Conservation (phyloP, 2,113 vertebrate genomes). For the Acrocephalus arundinaceus region DNA sequence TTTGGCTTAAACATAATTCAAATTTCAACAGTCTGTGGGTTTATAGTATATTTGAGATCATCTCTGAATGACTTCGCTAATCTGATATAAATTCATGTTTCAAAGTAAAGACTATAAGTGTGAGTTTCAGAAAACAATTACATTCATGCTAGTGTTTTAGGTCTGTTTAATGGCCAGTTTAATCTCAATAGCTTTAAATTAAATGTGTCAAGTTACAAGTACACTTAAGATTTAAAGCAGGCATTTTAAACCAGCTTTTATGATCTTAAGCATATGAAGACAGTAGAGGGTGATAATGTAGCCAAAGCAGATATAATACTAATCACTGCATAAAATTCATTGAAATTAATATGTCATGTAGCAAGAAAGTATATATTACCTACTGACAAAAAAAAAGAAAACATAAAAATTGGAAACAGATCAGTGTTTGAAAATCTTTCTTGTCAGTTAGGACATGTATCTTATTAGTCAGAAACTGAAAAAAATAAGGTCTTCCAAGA, state of each 20-base stretch:
- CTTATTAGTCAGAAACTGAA: neutral
- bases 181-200: neutral
- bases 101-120: neutral
- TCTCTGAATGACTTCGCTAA: neutral
- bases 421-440: neutral
- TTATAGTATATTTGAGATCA: slow-evolving; percentile 12
- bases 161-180: neutral
- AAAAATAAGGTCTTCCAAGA: neutral
- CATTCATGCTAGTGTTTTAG: neutral
- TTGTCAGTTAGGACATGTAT: neutral
- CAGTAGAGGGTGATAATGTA: neutral
- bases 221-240: neutral
- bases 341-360: neutral
- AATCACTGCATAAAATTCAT: neutral
- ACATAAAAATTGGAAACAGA: neutral
- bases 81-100: neutral
- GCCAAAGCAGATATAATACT: neutral
- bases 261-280: neutral
- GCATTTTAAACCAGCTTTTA: neutral
- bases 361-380: neutral
- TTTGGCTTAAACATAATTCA: neutral
- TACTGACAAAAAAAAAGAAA: neutral
- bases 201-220: neutral
- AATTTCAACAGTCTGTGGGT: neutral
- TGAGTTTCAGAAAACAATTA: slow-evolving; percentile 18